Conservation (phyloP, 2,888 invertebrate species). For the Choreutis nemorana region DNA sequence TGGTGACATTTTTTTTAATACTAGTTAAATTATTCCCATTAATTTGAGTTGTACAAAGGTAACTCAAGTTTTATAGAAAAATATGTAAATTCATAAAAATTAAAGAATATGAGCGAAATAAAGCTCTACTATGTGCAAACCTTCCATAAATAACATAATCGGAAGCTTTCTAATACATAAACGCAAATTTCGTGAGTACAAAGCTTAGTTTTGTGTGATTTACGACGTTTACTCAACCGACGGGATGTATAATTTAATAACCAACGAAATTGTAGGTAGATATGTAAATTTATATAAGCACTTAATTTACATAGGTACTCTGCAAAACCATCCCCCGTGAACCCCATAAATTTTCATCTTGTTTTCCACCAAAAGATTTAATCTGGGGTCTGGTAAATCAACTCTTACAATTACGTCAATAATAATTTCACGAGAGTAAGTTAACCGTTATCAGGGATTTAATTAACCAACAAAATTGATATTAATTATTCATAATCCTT, state of each 20-base stretch:
- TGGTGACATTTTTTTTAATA: too few species aligned
- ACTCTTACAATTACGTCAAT: too few species aligned
- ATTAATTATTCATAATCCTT: too few species aligned
- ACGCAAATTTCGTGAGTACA: slow-evolving; percentile 43
- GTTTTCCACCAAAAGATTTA: too few species aligned
- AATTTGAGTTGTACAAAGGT: background rate
- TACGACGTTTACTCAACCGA: slow-evolving; percentile 44
- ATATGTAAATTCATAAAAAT: slow-evolving; percentile 1
- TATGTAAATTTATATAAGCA: slow-evolving; percentile 26
- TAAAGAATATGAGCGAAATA: background rate
- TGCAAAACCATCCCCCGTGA: too few species aligned
- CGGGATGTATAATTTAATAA: slow-evolving; percentile 49
- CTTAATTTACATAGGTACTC: slow-evolving; percentile 23
- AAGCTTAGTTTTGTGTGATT: slow-evolving; percentile 47
- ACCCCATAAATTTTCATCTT: too few species aligned
- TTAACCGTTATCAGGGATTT: too few species aligned
- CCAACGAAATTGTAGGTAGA: slow-evolving; percentile 32
- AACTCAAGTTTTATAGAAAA: background rate
- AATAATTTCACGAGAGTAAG: too few species aligned
- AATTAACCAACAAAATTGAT: too few species aligned
- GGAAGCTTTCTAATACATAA: too few species aligned
- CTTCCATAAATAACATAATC: too few species aligned
- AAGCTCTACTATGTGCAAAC: slow-evolving; percentile 10
- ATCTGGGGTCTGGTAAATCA: too few species aligned
- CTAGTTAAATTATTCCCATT: slow-evolving; percentile 1